Evolutionary conservation across 2,888 invertebrate species (phyloP).

Genomic region (Rhamphomyia laevipes): DNA sequence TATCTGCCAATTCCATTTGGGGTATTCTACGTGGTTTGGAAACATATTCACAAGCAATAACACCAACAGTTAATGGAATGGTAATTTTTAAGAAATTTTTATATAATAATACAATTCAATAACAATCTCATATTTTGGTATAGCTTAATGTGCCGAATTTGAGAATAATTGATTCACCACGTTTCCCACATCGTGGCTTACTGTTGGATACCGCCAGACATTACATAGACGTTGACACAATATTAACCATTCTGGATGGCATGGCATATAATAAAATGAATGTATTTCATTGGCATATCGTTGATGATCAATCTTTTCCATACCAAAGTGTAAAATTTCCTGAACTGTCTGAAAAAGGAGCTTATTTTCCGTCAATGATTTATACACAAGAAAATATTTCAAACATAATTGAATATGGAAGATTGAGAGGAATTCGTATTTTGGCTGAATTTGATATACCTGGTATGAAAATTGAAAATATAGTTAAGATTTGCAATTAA

Average conservation of each 20-base stretch:
- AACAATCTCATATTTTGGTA: background rate
- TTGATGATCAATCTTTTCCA: slow-evolving; percentile 88
- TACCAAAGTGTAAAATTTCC: slow-evolving; percentile 71
- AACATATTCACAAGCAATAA: slow-evolving; percentile 68
- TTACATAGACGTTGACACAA: slow-evolving; percentile 56
- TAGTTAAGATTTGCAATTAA: too few relatives aligned
- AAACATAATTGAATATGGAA: slow-evolving; percentile 62
- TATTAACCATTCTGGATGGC: slow-evolving; percentile 60
- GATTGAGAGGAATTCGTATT: slow-evolving; percentile 72
- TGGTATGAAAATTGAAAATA: slow-evolving; percentile 36
- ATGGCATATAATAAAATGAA: slow-evolving; percentile 89
- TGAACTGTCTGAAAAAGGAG: slow-evolving; percentile 57
- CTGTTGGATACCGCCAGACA: slow-evolving; percentile 82
- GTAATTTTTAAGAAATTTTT: slow-evolving; percentile 15
- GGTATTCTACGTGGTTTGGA: slow-evolving; percentile 77
- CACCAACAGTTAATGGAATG: slow-evolving; percentile 21
- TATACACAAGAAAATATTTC: slow-evolving; percentile 54
- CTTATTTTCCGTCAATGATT: slow-evolving; percentile 50
- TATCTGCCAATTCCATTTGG: slow-evolving; percentile 51
- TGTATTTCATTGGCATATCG: slow-evolving; percentile 91
- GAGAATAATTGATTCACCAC: slow-evolving; percentile 61
- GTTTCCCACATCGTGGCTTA: slow-evolving; percentile 70
- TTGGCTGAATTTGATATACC: slow-evolving; percentile 87
- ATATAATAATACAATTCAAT: background rate
- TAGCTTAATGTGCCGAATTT: slow-evolving; percentile 57